Base-by-base conservation (phyloP, 1,140 invertebrate species). In the Rhagoletis zephyria region DNA sequence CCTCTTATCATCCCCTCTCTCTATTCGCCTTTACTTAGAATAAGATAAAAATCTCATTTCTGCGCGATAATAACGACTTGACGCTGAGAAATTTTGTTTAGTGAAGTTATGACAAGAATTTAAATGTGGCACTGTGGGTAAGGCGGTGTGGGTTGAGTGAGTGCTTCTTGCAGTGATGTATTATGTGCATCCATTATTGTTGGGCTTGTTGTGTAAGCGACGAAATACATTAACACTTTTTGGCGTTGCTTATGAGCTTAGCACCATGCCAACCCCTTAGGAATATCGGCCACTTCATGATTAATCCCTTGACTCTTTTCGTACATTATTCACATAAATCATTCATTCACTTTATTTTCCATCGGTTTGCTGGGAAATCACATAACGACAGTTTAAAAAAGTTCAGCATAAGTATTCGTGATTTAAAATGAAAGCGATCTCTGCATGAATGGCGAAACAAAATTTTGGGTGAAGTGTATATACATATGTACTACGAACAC, bases 11-110 rank as follows among this genome's bases (percentile, higher is more conserved):
- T n/a, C 5, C 14, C n/a, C 3, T 81, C 48, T 9, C n/a, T n/a
- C n/a, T 9, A 10, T 1, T 56, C 7, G 5, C 19, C 48, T 14
- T 42, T 48, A 4, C 1, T n/a, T 14, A n/a, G 70, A 3, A 5
- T 77, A 56, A n/a, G 74, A 81, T 81, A 56, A 81, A 67, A 74
- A 74, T 74, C 67, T 74, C 67, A 48, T 74, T 74, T 48, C 67
- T 56, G 67, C 40, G 42, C 67, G 42, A 16, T 74, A 74, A 74
- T 74, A 48, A 74, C 67, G 40, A 81, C 48, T 81, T 56, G 48
- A 56, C n/a, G n/a, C 48, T 48, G 74, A 30, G 30, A 81, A 19
- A 81, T 59, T 81, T 81, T 56, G 48, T 81, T 51, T n/a, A 81
- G n/a, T 1, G 74, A 30, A 81, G 74, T 56, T 81, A 81, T 81